Evolutionary conservation across 1,140 invertebrate genomes (phyloP), one percentile per base, ranked within the genome.

Genomic region (Drosophila subobscura): DNA sequence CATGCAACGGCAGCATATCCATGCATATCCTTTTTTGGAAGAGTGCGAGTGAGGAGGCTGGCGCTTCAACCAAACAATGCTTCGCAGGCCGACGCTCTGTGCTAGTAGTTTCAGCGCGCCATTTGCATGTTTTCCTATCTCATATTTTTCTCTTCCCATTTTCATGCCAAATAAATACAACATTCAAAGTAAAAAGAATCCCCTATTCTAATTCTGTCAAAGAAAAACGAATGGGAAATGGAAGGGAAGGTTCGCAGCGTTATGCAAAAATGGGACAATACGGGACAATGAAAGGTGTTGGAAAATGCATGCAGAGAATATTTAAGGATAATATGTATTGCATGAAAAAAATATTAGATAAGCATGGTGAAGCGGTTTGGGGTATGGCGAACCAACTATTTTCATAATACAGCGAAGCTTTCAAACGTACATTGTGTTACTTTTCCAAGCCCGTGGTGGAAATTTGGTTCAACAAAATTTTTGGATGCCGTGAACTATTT

Each of bases 31-130:
- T 73, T 83, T 85, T 76, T 74, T 75, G 12, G 42, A 27, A 46
- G 14, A 57, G 46, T 68, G 61, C 49, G 44, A 56, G 27, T 29
- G 44, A 37, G 54, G 44, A 37, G 54, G 52, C 29, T 57, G 78
- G 81, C 83, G 83, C 83, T 86, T 76, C 73, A 49, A 40, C 65
- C 59, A 79, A 79, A 83, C 79, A 84, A 79, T 79, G 75, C 73
- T 81, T 55, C 29, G 49, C 65, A 67, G 42, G 44, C 16, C 59
- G 57, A 33, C 53, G 47, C 63, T 56, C 56, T 77, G 68, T 56
- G 49, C 60, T 45, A 67, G 50, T 44, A 68, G 49, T 84, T 78
- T 76, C 61, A 51, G 63, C 74, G 63, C 83, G 83, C 83, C 84
- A 86, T 86, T 86, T 86, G 84, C 83, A 86, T 86, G 83, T 78